Base-by-base conservation (phyloP, 2,113 vertebrate species). In the Takifugu bimaculatus region DNA sequence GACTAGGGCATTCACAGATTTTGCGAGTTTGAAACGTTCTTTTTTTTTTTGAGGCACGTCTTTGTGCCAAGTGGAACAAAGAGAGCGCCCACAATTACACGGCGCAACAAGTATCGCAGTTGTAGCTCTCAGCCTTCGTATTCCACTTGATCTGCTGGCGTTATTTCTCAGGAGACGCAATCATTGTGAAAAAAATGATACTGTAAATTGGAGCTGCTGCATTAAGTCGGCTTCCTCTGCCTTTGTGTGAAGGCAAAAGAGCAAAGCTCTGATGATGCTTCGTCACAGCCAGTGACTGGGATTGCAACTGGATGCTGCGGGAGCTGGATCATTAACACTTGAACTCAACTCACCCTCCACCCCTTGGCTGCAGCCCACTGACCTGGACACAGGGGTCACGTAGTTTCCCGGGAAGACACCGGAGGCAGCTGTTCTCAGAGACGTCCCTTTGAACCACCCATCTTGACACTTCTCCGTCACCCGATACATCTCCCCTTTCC, bases 381-480 rank as follows among this genome's bases (percentile, higher is more conserved):
- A 98, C 97, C 97, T 96, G 83, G 95, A 98, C 70, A 98, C 94
- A 0, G 96, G 96, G 0, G 95, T 98, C 82, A 99, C 96, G 0
- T 99, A 99, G 89, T 99, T 99, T 55, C 97, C 96, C 0, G 97
- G 97, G 77, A 99, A 99, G 71, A 99, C 96, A 0, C 97, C 97
- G 0, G 95, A 97, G 64, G 92, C 91, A 0, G 94, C 96, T 0
- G 92, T 95, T 76, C 94, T 91, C 76, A 99, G 84, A 0, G 97
- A 98, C 0, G 94, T 95, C 25, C 96, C 97, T 88, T 99, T 98
- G 88, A 98, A 99, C 97, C 97, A 99, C 45, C 97, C 97, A 0
- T 99, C 97, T 77, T 96, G 97, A 78, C 97, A 99, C 85, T 98
- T 98, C 88, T 99, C 96, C 12, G 89, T 96, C 80, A 99, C 97